Conservation (phyloP, 23 tunicate species). For the Phallusia fumigata region DNA sequence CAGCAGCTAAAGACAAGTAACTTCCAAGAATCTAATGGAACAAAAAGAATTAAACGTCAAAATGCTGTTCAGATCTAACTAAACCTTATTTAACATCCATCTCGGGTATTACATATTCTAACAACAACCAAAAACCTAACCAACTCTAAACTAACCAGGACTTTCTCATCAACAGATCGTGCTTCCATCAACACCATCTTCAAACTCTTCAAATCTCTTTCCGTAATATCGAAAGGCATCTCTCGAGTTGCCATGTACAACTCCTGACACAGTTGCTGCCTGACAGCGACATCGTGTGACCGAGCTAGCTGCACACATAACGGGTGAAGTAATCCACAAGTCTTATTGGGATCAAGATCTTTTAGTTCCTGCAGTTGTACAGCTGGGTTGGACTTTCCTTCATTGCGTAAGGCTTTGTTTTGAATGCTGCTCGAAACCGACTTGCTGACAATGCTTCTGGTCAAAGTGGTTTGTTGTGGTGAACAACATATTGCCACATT, state of each 20-base stretch:
- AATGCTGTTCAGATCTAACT: too few species aligned
- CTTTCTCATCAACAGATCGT: background rate
- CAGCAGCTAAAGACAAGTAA: slow-evolving; percentile 12
- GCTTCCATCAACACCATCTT: background rate
- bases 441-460: too few species aligned
- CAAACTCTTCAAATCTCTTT: slow-evolving; percentile 25
- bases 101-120: too few species aligned
- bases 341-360: background rate
- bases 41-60: too few species aligned
- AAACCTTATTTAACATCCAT: too few species aligned
- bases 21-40: background rate
- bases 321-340: slow-evolving; percentile 24
- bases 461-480: too few species aligned
- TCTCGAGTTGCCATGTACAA: slow-evolving; percentile 33
- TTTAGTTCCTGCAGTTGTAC: background rate
- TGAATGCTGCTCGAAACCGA: too few species aligned
- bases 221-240: background rate
- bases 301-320: slow-evolving; percentile 22
- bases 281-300: background rate
- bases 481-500: too few species aligned
- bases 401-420: background rate
- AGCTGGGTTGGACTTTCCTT: background rate
- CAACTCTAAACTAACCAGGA: background rate
- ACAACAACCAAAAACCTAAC: too few species aligned
- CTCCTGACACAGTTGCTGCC: slow-evolving; percentile 27